Evolutionary conservation across 2,888 invertebrate genomes (phyloP).

Genomic region (Rhingia rostrata): DNA sequence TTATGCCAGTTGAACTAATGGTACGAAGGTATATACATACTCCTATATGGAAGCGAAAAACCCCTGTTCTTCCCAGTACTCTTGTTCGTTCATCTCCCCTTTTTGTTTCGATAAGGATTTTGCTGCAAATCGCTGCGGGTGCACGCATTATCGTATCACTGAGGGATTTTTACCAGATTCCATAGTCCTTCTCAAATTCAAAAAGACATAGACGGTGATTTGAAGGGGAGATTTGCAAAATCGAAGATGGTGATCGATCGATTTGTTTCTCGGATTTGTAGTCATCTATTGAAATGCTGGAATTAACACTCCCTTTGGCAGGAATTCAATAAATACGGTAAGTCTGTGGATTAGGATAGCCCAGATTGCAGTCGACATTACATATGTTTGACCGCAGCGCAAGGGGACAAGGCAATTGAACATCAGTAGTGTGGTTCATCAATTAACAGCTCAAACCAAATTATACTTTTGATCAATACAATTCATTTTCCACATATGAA

Average conservation of each 20-base stretch:
- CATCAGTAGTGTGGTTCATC: constrained; percentile 7
- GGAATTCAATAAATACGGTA: constrained; percentile 19
- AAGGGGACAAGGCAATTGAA: constrained; percentile 19
- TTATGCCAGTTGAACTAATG: constrained; percentile 29
- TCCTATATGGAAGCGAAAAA: constrained; percentile 1
- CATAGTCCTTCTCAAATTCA: background rate
- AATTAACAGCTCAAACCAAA: constrained; percentile 56
- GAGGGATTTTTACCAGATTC: constrained; percentile 37
- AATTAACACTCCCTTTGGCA: constrained; percentile 36
- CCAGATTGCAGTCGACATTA: constrained; percentile 15
- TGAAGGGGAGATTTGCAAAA: constrained; percentile 22
- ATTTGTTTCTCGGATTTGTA: constrained; percentile 54
- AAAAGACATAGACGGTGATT: background rate
- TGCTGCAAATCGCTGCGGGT: constrained; percentile 65
- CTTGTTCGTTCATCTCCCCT: constrained; percentile 18
- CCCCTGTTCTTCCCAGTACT: background rate
- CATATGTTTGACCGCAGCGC: background rate
- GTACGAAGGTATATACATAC: constrained; percentile 31
- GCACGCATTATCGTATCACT: constrained; percentile 60
- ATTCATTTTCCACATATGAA: constrained; percentile 55
- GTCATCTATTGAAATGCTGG: constrained; percentile 26
- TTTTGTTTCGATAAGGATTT: constrained; percentile 60
- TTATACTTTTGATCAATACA: constrained; percentile 53
- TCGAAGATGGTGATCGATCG: constrained; percentile 34
- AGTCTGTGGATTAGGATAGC: background rate